Percentiles rank a stretch among this genome's conserved stretches.
phyloP scores from a whole-genome alignment of 2,888 invertebrate genomes.

The Polydrusus pterygomalis region DNA sequence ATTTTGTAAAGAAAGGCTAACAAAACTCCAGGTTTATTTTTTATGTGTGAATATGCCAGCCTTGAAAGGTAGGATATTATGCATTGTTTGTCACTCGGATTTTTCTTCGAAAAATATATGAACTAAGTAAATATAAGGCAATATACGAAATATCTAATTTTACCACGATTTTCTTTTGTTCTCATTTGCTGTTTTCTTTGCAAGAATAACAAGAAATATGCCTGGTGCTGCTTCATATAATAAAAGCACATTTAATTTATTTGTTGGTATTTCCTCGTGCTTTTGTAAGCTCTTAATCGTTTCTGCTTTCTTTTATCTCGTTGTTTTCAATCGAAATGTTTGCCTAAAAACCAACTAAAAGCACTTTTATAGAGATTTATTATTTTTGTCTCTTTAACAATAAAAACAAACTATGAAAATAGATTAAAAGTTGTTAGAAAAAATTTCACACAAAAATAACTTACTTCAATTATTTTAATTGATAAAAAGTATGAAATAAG shows the following conservation, averaged over 20 bases:
- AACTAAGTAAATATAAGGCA: not conserved
- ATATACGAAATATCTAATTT: constrained; percentile 15
- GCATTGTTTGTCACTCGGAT: not conserved
- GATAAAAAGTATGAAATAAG: no score
- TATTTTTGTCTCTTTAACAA: not conserved
- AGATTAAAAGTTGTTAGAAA: not conserved
- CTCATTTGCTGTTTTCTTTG: constrained; percentile 9
- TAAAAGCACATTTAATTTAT: constrained; percentile 28
- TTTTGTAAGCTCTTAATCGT: constrained; percentile 19
- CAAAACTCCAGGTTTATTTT: not conserved
- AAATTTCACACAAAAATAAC: no score
- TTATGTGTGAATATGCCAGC: not conserved
- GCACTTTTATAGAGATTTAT: constrained; percentile 10
- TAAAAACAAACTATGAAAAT: not conserved
- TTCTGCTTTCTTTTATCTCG: constrained; percentile 15
- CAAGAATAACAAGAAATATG: constrained; percentile 20
- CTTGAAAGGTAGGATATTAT: not conserved
- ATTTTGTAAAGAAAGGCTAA: no score
- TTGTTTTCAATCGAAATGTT: constrained; percentile 12
- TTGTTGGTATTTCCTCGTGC: constrained; percentile 18
- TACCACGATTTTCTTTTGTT: constrained; percentile 19
- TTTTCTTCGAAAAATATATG: not conserved
- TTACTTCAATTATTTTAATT: no score
- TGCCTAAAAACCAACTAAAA: constrained; percentile 9
- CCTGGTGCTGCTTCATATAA: constrained; percentile 12